Conservation (phyloP, 2,113 vertebrate genomes). For the Carlito syrichta region DNA sequence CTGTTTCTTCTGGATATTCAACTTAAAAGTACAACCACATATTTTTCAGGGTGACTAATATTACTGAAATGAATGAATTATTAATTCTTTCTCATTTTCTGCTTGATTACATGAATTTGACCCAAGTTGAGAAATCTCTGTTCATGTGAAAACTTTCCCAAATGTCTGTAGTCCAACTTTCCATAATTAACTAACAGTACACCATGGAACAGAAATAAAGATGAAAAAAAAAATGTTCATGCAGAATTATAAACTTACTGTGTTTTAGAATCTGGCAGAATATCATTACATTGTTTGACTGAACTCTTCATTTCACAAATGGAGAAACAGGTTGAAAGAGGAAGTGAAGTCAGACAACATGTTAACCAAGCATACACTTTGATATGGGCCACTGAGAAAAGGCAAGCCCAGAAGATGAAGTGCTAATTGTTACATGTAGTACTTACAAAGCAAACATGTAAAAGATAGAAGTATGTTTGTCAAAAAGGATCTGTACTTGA, state of each 20-base stretch:
- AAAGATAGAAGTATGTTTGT: not conserved
- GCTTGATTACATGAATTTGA: not conserved
- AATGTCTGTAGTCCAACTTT: not conserved
- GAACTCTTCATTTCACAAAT: not conserved
- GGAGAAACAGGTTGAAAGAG: not conserved
- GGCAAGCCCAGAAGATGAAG: not conserved
- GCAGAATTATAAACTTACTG: not conserved
- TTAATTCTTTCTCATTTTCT: conserved; percentile 12
- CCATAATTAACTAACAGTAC: not conserved
- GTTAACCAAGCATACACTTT: not conserved
- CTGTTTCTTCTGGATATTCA: conserved; percentile 1
- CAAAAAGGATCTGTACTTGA: not conserved
- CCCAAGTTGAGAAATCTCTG: not conserved
- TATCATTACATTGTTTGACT: not conserved
- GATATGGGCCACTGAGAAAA: not conserved
- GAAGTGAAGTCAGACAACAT: not conserved
- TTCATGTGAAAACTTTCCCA: not conserved
- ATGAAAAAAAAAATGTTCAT: not conserved
- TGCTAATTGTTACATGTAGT: not conserved
- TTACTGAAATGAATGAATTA: conserved; percentile 18
- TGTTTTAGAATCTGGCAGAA: not conserved
- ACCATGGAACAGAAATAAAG: not conserved
- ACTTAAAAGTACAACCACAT: conserved; percentile 20
- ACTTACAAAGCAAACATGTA: not conserved
- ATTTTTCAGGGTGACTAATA: conserved; percentile 1